phyloP scores from a whole-genome alignment of 1,140 invertebrate genomes.

The Drosophila truncata region DNA sequence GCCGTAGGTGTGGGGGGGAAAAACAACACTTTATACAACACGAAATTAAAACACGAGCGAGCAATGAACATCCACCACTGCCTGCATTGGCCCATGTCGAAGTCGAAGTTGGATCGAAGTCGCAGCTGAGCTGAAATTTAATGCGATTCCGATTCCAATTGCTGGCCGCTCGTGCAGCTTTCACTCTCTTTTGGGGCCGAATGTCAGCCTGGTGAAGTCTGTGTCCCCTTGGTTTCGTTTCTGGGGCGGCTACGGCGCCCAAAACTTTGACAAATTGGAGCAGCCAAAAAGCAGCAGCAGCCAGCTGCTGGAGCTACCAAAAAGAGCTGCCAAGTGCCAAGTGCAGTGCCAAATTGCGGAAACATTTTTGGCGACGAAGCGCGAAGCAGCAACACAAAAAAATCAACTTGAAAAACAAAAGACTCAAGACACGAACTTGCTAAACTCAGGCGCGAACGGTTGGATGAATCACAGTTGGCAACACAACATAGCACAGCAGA shows the following conservation, averaged over 20 bases:
- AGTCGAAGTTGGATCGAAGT: slow-evolving; percentile 57
- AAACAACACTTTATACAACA: slow-evolving; percentile 73
- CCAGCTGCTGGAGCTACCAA: slow-evolving; percentile 25
- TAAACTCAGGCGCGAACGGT: slow-evolving; percentile 22
- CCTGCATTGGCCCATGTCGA: slow-evolving; percentile 76
- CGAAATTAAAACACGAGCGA: slow-evolving; percentile 83
- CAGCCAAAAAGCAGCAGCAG: slow-evolving; percentile 30
- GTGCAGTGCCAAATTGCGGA: slow-evolving; percentile 73
- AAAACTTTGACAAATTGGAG: slow-evolving; percentile 66
- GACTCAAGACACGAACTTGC: slow-evolving; percentile 76
- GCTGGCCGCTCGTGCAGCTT: slow-evolving; percentile 69
- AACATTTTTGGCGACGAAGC: slow-evolving; percentile 64
- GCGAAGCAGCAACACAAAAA: slow-evolving; percentile 26
- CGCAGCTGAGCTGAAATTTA: slow-evolving; percentile 79
- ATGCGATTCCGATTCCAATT: slow-evolving; percentile 45
- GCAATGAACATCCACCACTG: slow-evolving; percentile 55
- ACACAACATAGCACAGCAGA: background rate
- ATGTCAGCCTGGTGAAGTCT: slow-evolving; percentile 56
- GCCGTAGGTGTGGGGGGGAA: background rate
- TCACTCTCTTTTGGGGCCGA: slow-evolving; percentile 79
- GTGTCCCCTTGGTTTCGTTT: slow-evolving; percentile 33
- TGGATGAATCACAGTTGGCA: slow-evolving; percentile 50
- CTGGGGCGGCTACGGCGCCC: slow-evolving; percentile 27
- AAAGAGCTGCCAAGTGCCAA: slow-evolving; percentile 55
- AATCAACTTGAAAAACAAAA: slow-evolving; percentile 59